Conservation (phyloP, 2,888 invertebrate genomes). For the Microctonus brassicae region DNA sequence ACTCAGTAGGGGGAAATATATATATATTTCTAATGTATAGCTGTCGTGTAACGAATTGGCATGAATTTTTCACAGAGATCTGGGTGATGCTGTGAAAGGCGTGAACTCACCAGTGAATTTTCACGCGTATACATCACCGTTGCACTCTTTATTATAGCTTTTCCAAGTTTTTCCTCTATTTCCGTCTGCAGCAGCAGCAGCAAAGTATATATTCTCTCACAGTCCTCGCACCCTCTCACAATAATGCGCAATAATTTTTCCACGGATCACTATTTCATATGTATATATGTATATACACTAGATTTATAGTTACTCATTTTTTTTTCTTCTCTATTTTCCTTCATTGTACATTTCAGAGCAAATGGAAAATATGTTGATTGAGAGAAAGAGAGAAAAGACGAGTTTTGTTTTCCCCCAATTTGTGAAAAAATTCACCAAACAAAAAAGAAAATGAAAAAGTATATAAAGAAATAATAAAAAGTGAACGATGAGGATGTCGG, state of each 20-base stretch:
- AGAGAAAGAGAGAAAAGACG: neutral
- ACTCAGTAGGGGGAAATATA: constrained; percentile 12
- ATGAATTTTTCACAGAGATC: constrained; percentile 48
- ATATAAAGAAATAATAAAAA: neutral
- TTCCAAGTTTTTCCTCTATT: constrained; percentile 26
- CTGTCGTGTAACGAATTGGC: constrained; percentile 48
- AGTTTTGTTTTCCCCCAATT: neutral
- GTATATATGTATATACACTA: too few species aligned
- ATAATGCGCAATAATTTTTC: constrained; percentile 30
- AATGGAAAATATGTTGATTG: neutral
- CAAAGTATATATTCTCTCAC: too few species aligned
- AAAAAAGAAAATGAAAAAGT: constrained; percentile 5
- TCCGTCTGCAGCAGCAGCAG: neutral
- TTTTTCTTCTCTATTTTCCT: neutral
- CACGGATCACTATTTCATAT: neutral
- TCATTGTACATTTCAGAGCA: neutral
- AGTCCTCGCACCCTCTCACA: neutral
- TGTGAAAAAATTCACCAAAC: neutral
- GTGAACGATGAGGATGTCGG: constrained; percentile 36
- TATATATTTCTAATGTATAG: neutral
- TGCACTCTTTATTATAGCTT: constrained; percentile 28
- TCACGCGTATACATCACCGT: constrained; percentile 31
- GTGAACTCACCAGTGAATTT: constrained; percentile 18
- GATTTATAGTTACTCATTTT: neutral
- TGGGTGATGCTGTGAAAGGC: constrained; percentile 27